A percentile compares a stretch with the other conserved stretches of the same genome.
Evolutionary conservation across 2,888 invertebrate genomes (phyloP).

Genomic region (Apodemia hepburni): DNA sequence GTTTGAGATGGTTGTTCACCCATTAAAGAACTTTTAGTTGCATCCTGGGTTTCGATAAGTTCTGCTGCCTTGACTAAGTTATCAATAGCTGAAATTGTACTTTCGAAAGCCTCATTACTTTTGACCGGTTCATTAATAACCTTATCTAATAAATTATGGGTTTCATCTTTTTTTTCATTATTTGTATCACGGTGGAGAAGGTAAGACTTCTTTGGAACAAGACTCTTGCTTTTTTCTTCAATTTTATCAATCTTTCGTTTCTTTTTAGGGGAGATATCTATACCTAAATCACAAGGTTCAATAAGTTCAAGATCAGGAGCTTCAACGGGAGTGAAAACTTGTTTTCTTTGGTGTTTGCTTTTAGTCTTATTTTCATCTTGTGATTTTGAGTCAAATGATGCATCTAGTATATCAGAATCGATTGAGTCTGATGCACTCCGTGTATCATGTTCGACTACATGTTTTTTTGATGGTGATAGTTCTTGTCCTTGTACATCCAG

Average conservation of each 20-base stretch:
- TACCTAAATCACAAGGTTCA: conserved; percentile 58
- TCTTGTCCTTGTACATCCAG: conserved; percentile 62
- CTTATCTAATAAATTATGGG: conserved; percentile 37
- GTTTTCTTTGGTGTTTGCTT: conserved; percentile 71
- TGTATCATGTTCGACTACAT: conserved; percentile 38
- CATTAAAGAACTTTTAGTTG: conserved; percentile 40
- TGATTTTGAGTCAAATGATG: conserved; percentile 44
- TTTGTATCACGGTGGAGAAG: conserved; percentile 49
- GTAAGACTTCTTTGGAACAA: conserved; percentile 66
- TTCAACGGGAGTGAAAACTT: conserved; percentile 70
- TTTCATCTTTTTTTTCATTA: conserved; percentile 40
- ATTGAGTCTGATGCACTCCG: conserved; percentile 50
- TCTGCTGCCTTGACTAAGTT: conserved; percentile 72
- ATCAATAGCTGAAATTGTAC: conserved; percentile 62
- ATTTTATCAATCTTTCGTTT: conserved; percentile 60
- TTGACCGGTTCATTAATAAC: conserved; percentile 38
- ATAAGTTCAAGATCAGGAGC: conserved; percentile 68
- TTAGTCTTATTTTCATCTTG: conserved; percentile 56
- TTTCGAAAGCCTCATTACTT: not conserved
- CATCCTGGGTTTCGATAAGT: conserved; percentile 62
- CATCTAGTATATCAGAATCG: conserved; percentile 53
- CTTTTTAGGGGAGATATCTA: conserved; percentile 60
- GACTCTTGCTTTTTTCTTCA: conserved; percentile 51
- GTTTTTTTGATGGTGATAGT: conserved; percentile 53
- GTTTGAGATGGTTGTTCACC: conserved; percentile 34